Base-by-base conservation (phyloP, 2,888 invertebrate genomes). In the Metellina segmentata region DNA sequence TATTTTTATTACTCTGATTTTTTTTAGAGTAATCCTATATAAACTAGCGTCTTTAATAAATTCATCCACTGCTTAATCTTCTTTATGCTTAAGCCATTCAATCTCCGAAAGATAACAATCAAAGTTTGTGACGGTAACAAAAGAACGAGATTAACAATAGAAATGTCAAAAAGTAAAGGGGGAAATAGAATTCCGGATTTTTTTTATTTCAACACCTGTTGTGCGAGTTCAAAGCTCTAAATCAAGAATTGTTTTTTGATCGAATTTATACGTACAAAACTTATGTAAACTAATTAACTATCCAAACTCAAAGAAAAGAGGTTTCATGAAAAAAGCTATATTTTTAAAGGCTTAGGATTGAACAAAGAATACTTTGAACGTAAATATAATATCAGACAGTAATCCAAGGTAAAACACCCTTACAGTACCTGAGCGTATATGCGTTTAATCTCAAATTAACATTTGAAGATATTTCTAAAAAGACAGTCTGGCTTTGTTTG, bases 131-230 rank as follows among this genome's bases (percentile, higher is more conserved):
- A 53, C 79, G 81, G 81, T 79, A 71, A 53, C 87, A 87, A 87
- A 71, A 72, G 52, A 49, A 53, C 72, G 81, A 87, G 77, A 79
- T 87, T 71, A 87, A 81, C 87, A 81, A 78, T 81, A 81, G 20
- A 81, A 52, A 53, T 53, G 81, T 53, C 49, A 7, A 52, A 79
- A 72, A 72, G 48, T n/a, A 79, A n/a, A 49, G 61, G 78, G 19
- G 53, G 16, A 87, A 87, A 72, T 53, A 74, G 72, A 19, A 72
- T 16, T 48, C 20, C n/a, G 34, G 51, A 81, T 71, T 87, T 87
- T 72, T 71, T 81, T 81, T 53, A 87, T 72, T 87, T 87, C 61
- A 72, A 52, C 81, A 81, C 87, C 87, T 87, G 87, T 87, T 87
- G 81, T n/a, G 9, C 70, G 86, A 7, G 75, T 75, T 52, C 78